Conservation (phyloP, 1,140 invertebrate species). For the Rhopalosiphum padi region DNA sequence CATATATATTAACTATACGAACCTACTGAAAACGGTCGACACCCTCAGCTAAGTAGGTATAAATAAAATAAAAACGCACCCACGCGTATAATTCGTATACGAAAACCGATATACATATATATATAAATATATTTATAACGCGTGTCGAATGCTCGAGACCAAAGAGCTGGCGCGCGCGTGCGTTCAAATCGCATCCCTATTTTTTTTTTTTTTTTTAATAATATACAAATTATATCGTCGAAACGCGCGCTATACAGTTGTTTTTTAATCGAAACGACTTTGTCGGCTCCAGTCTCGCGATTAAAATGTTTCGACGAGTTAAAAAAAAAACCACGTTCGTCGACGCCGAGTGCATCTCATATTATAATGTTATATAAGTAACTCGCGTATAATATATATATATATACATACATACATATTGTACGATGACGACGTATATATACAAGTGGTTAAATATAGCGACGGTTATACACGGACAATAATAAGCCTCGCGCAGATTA, state of each 20-base stretch:
- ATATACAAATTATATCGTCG: neutral
- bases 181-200: neutral
- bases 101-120: neutral
- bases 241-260: neutral
- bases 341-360: too few species aligned
- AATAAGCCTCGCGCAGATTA: neutral
- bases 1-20: neutral
- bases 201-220: neutral
- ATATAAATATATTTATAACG: neutral
- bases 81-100: neutral
- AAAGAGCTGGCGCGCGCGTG: neutral
- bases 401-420: neutral
- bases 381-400: neutral
- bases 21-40: neutral
- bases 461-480: neutral
- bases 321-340: neutral
- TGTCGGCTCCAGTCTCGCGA: neutral
- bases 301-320: neutral
- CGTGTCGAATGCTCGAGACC: neutral
- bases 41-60: neutral
- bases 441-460: neutral
- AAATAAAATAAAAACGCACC: neutral
- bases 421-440: too few species aligned
- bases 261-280: constrained; percentile 8
- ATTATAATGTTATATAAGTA: neutral